A percentile compares a stretch with the other conserved stretches of the same genome.
phyloP scores from a whole-genome alignment of 2,888 invertebrate species.

The Anorthoa munda region DNA sequence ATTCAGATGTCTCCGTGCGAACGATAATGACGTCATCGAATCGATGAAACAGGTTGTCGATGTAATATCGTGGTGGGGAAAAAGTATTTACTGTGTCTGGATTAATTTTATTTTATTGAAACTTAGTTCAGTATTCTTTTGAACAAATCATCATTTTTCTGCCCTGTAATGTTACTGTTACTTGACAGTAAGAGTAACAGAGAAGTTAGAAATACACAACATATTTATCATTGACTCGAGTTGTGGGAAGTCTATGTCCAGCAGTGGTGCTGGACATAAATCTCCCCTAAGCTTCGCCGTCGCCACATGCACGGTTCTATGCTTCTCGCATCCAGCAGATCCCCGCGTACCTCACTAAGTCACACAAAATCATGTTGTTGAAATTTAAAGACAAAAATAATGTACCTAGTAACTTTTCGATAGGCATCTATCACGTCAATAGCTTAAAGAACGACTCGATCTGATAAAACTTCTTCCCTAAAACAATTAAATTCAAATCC shows the following conservation, averaged over 20 bases:
- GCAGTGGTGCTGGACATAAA: too few relatives aligned
- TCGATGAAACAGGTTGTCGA: conserved; percentile 27
- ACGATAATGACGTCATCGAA: conserved; percentile 57
- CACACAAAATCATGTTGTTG: too few relatives aligned
- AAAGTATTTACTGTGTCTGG: not conserved
- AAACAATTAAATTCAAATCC: conserved; percentile 11
- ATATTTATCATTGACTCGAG: too few relatives aligned
- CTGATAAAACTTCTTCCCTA: not conserved
- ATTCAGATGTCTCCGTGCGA: conserved; percentile 50
- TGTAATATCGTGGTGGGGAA: not conserved
- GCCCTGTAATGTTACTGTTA: too few relatives aligned
- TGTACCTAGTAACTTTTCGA: not conserved
- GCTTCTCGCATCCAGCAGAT: too few relatives aligned
- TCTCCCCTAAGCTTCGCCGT: too few relatives aligned
- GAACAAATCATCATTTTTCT: not conserved
- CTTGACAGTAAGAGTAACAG: too few relatives aligned
- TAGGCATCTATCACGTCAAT: not conserved
- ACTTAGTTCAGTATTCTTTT: not conserved
- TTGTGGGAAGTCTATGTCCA: too few relatives aligned
- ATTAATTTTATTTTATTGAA: not conserved
- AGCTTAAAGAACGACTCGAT: not conserved
- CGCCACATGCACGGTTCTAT: too few relatives aligned
- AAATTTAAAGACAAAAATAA: too few relatives aligned
- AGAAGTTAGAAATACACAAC: not conserved
- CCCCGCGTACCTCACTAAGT: too few relatives aligned